Conservation (phyloP, 1,140 invertebrate genomes). For the Diabrotica virgifera region DNA sequence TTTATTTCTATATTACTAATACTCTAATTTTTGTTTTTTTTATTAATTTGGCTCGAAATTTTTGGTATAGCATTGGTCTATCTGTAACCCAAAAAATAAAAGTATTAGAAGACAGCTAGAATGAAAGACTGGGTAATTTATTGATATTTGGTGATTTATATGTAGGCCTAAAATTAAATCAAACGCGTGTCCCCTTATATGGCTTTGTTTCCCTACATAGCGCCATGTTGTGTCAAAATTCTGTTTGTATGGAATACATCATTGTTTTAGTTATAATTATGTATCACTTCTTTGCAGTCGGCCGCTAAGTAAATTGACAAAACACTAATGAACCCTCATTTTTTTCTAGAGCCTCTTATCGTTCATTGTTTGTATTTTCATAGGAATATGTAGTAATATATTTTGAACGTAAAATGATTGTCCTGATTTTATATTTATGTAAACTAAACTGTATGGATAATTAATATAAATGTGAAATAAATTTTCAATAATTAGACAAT, state of each 20-base stretch:
- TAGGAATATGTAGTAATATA: constrained; percentile 22
- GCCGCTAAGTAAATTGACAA: background rate
- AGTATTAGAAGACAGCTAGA: too few species aligned
- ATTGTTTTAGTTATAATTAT: background rate
- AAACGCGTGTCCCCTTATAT: too few species aligned
- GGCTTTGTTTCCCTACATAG: too few species aligned
- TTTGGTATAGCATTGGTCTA: too few species aligned
- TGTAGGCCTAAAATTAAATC: too few species aligned
- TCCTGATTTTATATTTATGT: constrained; percentile 24
- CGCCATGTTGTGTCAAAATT: too few species aligned
- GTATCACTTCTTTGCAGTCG: background rate
- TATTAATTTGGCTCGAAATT: too few species aligned
- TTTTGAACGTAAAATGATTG: constrained; percentile 16
- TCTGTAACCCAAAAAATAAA: too few species aligned
- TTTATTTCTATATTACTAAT: too few species aligned
- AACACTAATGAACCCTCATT: background rate
- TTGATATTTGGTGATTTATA: too few species aligned
- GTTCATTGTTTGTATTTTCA: constrained; percentile 22
- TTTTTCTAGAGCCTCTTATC: background rate
- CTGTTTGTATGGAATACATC: background rate
- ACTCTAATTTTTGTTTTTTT: too few species aligned
- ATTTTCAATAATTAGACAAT: constrained; percentile 12
- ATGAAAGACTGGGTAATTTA: too few species aligned
- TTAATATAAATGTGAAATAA: constrained; percentile 23
- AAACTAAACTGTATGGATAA: constrained; percentile 20